Percentiles rank a stretch among this genome's conserved stretches.
Conservation (phyloP, 1,140 invertebrate genomes). For the Listronotus oregonensis region DNA sequence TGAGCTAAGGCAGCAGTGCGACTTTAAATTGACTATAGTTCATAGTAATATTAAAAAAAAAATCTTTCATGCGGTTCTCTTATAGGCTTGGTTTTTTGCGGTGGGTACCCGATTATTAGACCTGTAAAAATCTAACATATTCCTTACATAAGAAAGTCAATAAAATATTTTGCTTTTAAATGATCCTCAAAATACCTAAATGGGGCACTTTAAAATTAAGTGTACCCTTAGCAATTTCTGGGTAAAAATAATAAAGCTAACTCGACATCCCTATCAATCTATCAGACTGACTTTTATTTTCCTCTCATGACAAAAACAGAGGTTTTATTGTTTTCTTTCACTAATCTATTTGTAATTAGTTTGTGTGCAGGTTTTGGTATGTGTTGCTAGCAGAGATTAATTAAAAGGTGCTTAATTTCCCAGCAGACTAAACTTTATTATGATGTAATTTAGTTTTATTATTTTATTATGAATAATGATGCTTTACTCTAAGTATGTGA, state of each 20-base stretch:
- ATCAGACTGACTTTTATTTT: constrained; percentile 27
- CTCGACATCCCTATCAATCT: constrained; percentile 24
- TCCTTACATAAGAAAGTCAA: too few relatives aligned
- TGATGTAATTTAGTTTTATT: constrained; percentile 9
- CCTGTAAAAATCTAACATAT: too few relatives aligned
- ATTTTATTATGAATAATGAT: background rate
- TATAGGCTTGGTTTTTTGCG: too few relatives aligned
- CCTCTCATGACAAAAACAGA: constrained; percentile 29
- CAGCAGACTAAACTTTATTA: constrained; percentile 12
- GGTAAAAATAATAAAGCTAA: constrained; percentile 23
- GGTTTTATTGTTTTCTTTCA: constrained; percentile 28
- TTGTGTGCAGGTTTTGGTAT: constrained; percentile 17
- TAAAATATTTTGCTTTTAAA: too few relatives aligned
- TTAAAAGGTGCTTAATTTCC: constrained; percentile 12
- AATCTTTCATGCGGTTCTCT: too few relatives aligned
- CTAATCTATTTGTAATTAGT: constrained; percentile 35
- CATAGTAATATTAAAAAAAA: too few relatives aligned
- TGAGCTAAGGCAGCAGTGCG: too few relatives aligned
- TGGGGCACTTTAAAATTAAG: too few relatives aligned
- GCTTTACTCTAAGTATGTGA: background rate
- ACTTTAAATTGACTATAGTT: too few relatives aligned
- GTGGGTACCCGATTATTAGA: too few relatives aligned
- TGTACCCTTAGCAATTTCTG: background rate
- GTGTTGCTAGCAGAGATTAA: constrained; percentile 21
- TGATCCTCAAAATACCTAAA: too few relatives aligned